Base-by-base conservation (phyloP, 64 coral and sea anemone species). In the Pocillopora verrucosa region DNA sequence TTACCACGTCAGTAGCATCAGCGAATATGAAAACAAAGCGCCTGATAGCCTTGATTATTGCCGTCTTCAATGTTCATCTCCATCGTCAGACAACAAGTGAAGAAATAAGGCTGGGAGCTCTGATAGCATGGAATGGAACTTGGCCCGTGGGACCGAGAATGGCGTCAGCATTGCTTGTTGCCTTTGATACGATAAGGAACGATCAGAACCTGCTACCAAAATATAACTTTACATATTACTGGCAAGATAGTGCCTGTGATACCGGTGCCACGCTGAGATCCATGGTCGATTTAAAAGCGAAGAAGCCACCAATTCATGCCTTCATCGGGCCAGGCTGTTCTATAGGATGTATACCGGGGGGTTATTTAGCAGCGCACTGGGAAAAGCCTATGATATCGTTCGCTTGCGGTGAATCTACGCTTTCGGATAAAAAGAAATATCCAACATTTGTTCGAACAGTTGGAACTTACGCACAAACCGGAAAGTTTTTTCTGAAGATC, bases 351-450 rank as follows among this genome's bases (percentile, higher is more conserved):
- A 60, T 87, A 0, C 87, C 94, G 1, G 91, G 91, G 5, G 94
- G 80, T 11, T 76, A 70, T 72, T 76, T 96, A 16, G 91, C 87
- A 9, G 87, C 91, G 1, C 80, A 93, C 56, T 96, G 94, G 94
- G 89, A 96, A 74, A 86, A 81, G 10, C 94, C 94, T 2, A 96
- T 96, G 91, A 90, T 92, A 78, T 96, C 94, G 0, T 96, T 87
- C n/a, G 94, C 81, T 10, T 96, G 94, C 75, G 73, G 51, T 1
- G 88, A 89, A 30, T 82, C 74, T 7, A 79, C 65, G 11, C 35
- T 96, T 20, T 92, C 91, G 0, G 61, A 96, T 76, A 96, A 96
- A 76, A 1, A 35, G 16, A 22, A 73, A 70, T 96, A 93, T 36
- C 94, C 94, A 15, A 96, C 94, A 11, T 92, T 93, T 82, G 89